Conservation (phyloP, 2,888 invertebrate genomes). For the Rhingia campestris region DNA sequence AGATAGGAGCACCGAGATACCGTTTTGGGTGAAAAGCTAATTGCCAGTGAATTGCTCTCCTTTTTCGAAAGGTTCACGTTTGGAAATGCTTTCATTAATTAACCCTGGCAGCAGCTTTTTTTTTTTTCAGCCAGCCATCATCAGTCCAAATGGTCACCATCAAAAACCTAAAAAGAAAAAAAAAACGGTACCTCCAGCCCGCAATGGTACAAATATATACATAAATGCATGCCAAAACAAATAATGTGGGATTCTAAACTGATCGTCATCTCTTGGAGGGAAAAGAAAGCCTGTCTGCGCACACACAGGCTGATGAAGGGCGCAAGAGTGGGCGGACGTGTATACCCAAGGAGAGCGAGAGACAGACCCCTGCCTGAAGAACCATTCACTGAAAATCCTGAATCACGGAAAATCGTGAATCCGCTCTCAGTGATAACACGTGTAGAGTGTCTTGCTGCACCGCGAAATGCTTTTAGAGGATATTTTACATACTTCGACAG, state of each 20-base stretch:
- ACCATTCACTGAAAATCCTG: conserved; percentile 69
- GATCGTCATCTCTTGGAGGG: conserved; percentile 55
- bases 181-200: conserved; percentile 31
- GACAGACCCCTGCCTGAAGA: conserved; percentile 24
- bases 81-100: conserved; percentile 60
- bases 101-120: conserved; percentile 52
- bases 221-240: conserved; percentile 59
- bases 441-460: conserved; percentile 72
- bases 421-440: conserved; percentile 75
- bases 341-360: conserved; percentile 8
- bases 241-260: conserved; percentile 72
- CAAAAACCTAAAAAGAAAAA: neutral
- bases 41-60: conserved; percentile 67
- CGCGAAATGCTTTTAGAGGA: conserved; percentile 75
- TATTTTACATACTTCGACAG: conserved; percentile 74
- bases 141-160: conserved; percentile 34
- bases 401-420: conserved; percentile 76
- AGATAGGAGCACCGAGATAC: conserved; percentile 58
- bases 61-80: conserved; percentile 36
- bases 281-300: conserved; percentile 36
- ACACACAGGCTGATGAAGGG: conserved; percentile 46
- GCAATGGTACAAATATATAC: conserved; percentile 40
- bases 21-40: conserved; percentile 72
- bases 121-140: conserved; percentile 10
- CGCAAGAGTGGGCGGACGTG: conserved; percentile 62